Percentiles rank a stretch among this genome's conserved stretches.
These are phyloP conservation scores for Zaprionus obscuricornis DNA, from an alignment of 2,888 invertebrate species.

Conservation along the genomic window DNA sequence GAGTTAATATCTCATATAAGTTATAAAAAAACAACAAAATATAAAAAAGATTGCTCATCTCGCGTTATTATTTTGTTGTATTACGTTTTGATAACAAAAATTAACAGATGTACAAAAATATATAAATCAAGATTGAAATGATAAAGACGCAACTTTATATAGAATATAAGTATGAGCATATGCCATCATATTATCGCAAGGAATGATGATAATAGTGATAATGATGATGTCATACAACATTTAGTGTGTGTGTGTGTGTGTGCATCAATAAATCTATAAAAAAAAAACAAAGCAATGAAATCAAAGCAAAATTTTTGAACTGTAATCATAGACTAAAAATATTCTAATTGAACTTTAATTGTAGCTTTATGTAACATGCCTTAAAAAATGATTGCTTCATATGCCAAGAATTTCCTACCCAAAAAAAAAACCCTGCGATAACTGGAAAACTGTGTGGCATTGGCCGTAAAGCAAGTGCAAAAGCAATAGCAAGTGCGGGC, in stretches of 20 bases:
- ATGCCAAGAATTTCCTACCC: slow-evolving; percentile 59
- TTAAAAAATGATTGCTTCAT: slow-evolving; percentile 65
- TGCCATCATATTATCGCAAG: slow-evolving; percentile 21
- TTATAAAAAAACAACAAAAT: slow-evolving; percentile 26
- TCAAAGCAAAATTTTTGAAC: too few relatives aligned
- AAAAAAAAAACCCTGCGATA: slow-evolving; percentile 55
- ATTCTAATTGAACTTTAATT: slow-evolving; percentile 28
- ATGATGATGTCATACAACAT: slow-evolving; percentile 70
- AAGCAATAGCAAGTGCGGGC: slow-evolving; percentile 41
- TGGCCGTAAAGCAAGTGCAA: slow-evolving; percentile 50
- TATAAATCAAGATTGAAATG: slow-evolving; percentile 56
- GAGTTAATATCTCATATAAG: slow-evolving; percentile 38
- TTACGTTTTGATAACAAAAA: slow-evolving; percentile 18
- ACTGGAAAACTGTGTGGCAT: slow-evolving; percentile 40
- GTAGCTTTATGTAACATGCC: slow-evolving; percentile 56
- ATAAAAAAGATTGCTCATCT: slow-evolving; percentile 46
- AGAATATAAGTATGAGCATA: slow-evolving; percentile 12
- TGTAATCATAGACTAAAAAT: slow-evolving; percentile 46
- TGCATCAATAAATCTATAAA: slow-evolving; percentile 11
- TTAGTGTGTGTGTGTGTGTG: too few relatives aligned
- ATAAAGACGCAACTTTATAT: slow-evolving; percentile 31
- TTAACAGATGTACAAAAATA: slow-evolving; percentile 7
- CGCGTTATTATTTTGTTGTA: slow-evolving; percentile 1
- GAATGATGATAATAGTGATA: slow-evolving; percentile 19
- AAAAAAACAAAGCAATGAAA: slow-evolving; percentile 3